A percentile compares a stretch with the other conserved stretches of the same genome.
Evolutionary conservation across 2,797 vertebrate genomes (phyloP).

Genomic region (Syngnathus rostellatus): DNA sequence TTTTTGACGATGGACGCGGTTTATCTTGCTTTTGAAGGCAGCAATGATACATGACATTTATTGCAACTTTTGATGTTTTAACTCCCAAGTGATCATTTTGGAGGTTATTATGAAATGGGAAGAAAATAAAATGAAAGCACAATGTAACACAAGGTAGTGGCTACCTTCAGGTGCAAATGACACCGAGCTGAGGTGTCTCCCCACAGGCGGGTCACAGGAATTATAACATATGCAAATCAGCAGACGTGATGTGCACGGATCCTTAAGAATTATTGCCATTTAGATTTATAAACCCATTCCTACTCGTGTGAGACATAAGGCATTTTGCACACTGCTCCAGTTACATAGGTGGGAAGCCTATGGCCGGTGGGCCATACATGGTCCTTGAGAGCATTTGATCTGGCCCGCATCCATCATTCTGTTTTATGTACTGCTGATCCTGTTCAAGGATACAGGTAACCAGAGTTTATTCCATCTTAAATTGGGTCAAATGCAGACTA

Average conservation of each 20-base stretch:
- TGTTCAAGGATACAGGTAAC: neutral
- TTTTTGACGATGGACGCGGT: neutral
- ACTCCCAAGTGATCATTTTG: neutral
- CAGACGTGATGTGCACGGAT: constrained; percentile 5
- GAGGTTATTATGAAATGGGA: neutral
- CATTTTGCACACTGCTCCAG: neutral
- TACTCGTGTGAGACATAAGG: neutral
- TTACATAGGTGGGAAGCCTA: neutral
- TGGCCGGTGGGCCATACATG: neutral
- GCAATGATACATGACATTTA: neutral
- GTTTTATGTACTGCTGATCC: neutral
- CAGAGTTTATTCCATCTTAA: neutral
- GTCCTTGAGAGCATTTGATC: neutral
- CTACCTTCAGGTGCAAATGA: constrained; percentile 7
- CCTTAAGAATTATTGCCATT: neutral
- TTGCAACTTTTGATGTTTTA: neutral
- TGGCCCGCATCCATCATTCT: neutral
- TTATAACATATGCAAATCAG: neutral
- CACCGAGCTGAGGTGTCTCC: constrained; percentile 20
- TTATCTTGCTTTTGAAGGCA: neutral
- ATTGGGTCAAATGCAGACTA: too few relatives aligned
- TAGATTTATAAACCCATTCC: neutral
- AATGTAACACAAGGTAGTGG: neutral
- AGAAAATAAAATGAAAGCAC: neutral
- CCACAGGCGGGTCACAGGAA: constrained; percentile 26